These are phyloP conservation scores for Dipus sagitta DNA, from an alignment of 2,797 vertebrate genomes.

Conservation along the genomic window DNA sequence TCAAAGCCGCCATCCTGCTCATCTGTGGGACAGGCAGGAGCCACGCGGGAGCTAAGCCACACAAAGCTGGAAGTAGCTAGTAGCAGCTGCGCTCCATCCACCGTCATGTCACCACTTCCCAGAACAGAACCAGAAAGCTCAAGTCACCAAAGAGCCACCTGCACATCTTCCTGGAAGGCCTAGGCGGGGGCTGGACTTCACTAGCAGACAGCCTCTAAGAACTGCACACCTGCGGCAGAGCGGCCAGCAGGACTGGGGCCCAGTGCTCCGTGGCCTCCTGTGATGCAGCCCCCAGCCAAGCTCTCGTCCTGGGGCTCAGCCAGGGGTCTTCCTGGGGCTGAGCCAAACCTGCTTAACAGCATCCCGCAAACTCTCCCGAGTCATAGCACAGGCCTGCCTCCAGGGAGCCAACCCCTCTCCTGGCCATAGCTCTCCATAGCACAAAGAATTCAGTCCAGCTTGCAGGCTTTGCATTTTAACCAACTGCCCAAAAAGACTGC, in stretches of 20 bases:
- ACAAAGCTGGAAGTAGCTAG: not conserved
- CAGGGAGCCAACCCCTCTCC: not conserved
- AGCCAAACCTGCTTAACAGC: not conserved
- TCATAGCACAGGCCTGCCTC: not conserved
- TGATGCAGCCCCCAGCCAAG: constrained; percentile 80
- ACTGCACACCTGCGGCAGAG: constrained; percentile 70
- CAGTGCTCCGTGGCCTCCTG: constrained; percentile 40
- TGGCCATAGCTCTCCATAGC: not conserved
- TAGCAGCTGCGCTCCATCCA: not conserved
- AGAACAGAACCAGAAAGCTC: not conserved
- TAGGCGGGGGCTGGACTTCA: constrained; percentile 61
- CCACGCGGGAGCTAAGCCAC: not conserved
- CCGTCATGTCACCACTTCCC: not conserved
- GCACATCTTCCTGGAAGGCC: constrained; percentile 46
- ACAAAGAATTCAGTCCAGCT: not conserved
- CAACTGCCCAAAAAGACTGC: not conserved
- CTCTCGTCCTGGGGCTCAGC: constrained; percentile 76
- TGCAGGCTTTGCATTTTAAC: not conserved
- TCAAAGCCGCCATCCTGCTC: not conserved
- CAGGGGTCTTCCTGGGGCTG: not conserved
- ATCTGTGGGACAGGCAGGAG: not conserved
- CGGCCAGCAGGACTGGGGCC: not conserved
- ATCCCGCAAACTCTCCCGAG: constrained; percentile 63
- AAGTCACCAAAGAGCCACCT: constrained; percentile 12
- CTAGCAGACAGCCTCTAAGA: constrained; percentile 66